Percentiles rank a stretch among this genome's conserved stretches.
These are phyloP conservation scores for Aleiodes alternator DNA, from an alignment of 2,888 invertebrate genomes.

Conservation along the genomic window DNA sequence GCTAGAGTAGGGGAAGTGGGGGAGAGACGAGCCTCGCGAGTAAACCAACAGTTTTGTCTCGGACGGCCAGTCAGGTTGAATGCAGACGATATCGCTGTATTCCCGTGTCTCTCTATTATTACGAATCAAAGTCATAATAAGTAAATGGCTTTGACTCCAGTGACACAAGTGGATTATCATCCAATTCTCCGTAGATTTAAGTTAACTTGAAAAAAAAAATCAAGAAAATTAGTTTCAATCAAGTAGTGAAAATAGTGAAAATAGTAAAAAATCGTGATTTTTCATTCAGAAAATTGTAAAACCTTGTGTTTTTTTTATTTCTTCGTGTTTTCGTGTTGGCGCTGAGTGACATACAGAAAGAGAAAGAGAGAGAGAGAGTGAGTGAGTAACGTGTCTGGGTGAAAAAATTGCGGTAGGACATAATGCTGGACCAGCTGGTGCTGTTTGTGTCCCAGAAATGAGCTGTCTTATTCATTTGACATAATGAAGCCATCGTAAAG, in stretches of 20 bases:
- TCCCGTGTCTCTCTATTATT: neutral
- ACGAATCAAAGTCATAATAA: constrained; percentile 1
- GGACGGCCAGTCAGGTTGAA: neutral
- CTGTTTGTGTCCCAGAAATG: too few relatives aligned
- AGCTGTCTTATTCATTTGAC: too few relatives aligned
- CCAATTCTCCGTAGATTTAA: too few relatives aligned
- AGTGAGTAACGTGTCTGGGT: neutral
- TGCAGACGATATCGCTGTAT: neutral
- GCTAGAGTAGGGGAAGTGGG: too few relatives aligned
- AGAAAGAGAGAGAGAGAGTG: neutral
- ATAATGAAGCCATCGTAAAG: too few relatives aligned
- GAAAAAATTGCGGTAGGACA: neutral
- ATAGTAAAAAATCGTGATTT: neutral
- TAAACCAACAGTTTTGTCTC: constrained; percentile 20
- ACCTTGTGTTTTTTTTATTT: neutral
- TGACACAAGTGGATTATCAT: constrained; percentile 12
- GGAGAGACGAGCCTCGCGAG: neutral
- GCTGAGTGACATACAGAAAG: neutral
- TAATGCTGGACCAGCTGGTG: constrained; percentile 19
- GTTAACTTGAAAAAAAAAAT: neutral
- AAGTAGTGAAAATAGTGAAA: neutral
- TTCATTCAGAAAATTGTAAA: neutral
- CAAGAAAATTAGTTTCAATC: neutral
- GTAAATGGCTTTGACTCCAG: constrained; percentile 4
- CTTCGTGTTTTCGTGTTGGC: neutral